Percentiles rank a stretch among this genome's conserved stretches.
phyloP scores from a whole-genome alignment of 2,888 invertebrate species.

The Sclerodermus sp. region DNA sequence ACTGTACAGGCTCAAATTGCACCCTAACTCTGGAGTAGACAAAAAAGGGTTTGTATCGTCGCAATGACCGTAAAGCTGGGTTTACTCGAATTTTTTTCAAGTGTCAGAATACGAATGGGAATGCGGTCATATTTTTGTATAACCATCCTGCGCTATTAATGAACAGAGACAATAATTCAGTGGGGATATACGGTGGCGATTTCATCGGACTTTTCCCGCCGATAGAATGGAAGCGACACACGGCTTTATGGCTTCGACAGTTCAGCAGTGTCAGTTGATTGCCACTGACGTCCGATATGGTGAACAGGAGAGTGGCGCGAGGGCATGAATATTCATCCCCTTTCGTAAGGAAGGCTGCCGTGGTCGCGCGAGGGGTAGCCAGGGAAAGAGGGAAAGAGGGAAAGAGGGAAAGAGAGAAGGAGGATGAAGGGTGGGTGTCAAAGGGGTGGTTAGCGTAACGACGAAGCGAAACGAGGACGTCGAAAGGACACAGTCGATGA shows the following conservation, averaged over 20 bases:
- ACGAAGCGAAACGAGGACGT: conserved; percentile 10
- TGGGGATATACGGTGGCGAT: conserved; percentile 2
- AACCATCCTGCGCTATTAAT: conserved; percentile 19
- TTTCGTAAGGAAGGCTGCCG: conserved; percentile 46
- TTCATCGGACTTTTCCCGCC: background rate
- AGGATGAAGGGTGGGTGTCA: conserved; percentile 22
- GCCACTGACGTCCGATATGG: conserved; percentile 53
- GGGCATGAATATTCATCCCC: conserved; percentile 56
- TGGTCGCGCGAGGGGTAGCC: conserved; percentile 15
- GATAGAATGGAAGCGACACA: background rate
- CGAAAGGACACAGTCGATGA: conserved; percentile 11
- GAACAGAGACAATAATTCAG: conserved; percentile 17
- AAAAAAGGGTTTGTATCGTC: no score
- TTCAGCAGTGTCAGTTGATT: conserved; percentile 47
- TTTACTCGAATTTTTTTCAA: no score
- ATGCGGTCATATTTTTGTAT: conserved; percentile 10
- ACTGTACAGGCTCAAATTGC: no score
- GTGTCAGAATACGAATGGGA: conserved; percentile 7
- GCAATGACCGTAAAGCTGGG: no score
- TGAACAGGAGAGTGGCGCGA: conserved; percentile 45
- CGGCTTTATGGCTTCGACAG: conserved; percentile 19
- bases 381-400: conserved; percentile 15
- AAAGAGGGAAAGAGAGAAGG: conserved; percentile 22
- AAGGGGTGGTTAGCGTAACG: conserved; percentile 21
- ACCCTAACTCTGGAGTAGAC: no score